Conservation (phyloP, 2,113 vertebrate genomes). For the Callipepla squamata region DNA sequence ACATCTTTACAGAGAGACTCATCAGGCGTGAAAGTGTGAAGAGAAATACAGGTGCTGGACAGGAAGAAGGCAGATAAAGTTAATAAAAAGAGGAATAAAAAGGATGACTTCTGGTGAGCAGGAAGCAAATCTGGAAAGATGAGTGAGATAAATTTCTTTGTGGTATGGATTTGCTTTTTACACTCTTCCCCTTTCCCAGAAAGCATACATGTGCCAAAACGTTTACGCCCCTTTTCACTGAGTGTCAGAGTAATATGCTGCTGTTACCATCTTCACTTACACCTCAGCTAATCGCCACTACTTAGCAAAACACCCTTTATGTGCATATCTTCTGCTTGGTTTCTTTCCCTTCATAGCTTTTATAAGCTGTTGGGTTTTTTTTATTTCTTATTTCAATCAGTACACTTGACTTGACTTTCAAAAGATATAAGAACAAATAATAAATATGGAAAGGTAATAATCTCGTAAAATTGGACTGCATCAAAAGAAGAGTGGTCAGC, state of each 20-base stretch:
- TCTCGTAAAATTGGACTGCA: background rate
- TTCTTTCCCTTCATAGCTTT: background rate
- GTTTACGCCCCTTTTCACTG: background rate
- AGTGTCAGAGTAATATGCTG: background rate
- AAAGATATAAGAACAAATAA: background rate
- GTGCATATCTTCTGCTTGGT: background rate
- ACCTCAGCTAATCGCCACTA: background rate
- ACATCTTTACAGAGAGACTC: background rate
- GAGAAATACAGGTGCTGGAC: background rate
- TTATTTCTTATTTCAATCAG: background rate
- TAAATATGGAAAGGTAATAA: background rate
- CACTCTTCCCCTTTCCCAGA: background rate
- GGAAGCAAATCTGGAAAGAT: background rate
- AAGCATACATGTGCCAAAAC: background rate
- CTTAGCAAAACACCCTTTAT: background rate
- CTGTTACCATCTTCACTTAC: background rate
- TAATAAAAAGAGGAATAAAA: background rate
- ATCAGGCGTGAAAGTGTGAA: background rate
- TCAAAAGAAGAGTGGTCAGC: too few relatives aligned
- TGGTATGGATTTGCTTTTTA: background rate
- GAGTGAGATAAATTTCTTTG: background rate
- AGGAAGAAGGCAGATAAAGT: background rate
- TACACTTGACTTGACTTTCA: background rate
- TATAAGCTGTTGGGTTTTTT: background rate
- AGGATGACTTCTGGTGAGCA: background rate